These are phyloP conservation scores for Mystacides longicornis DNA, from an alignment of 2,888 invertebrate genomes.

Conservation along the genomic window DNA sequence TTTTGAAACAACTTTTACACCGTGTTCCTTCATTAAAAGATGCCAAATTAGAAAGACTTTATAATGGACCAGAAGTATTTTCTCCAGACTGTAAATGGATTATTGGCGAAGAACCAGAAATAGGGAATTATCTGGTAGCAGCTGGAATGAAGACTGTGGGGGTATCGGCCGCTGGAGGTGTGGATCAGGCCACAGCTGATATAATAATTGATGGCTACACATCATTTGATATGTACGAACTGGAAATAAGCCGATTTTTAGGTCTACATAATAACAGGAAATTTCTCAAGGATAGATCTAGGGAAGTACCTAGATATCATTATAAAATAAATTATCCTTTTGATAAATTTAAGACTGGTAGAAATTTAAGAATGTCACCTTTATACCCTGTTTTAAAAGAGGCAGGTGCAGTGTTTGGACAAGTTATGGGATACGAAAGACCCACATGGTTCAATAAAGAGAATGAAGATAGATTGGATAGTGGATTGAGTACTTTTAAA, in stretches of 20 bases:
- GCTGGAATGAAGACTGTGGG: conserved; percentile 96
- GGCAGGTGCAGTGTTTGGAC: conserved; percentile 91
- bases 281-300: conserved; percentile 83
- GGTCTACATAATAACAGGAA: conserved; percentile 92
- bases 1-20: conserved; percentile 77
- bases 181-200: conserved; percentile 85
- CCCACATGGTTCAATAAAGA: conserved; percentile 80
- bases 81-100: conserved; percentile 97
- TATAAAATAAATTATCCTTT: conserved; percentile 79
- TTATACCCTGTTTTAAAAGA: conserved; percentile 87
- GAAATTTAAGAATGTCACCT: conserved; percentile 89
- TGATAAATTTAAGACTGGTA: conserved; percentile 77
- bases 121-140: conserved; percentile 83
- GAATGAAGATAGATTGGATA: conserved; percentile 21
- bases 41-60: conserved; percentile 70
- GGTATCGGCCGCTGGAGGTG: conserved; percentile 90
- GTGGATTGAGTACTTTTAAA: conserved; percentile 39
- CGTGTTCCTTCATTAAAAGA: conserved; percentile 73
- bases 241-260: conserved; percentile 84
- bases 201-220: conserved; percentile 77
- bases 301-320: conserved; percentile 83
- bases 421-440: conserved; percentile 96
- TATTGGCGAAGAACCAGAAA: conserved; percentile 90
- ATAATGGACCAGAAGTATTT: conserved; percentile 89
- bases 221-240: conserved; percentile 76